Percentiles rank a stretch among this genome's conserved stretches.
These are phyloP conservation scores for Pangasius djambal DNA, from an alignment of 2,797 vertebrate species.

Conservation along the genomic window DNA sequence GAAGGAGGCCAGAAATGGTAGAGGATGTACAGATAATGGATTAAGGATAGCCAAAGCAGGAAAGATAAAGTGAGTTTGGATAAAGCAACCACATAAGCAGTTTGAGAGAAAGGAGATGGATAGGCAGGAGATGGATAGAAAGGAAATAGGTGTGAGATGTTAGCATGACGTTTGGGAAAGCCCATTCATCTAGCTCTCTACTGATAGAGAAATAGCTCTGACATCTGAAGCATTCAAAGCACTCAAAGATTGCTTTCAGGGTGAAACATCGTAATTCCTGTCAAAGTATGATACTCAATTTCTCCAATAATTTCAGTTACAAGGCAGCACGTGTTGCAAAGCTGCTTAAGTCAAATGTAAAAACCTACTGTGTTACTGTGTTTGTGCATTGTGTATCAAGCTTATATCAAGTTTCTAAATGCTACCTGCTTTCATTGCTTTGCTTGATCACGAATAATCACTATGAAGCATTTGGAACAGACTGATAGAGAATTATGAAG, in stretches of 20 bases:
- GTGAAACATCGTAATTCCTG: neutral
- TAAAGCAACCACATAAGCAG: neutral
- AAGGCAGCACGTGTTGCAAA: neutral
- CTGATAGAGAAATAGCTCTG: neutral
- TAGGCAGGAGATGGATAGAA: conserved; percentile 10
- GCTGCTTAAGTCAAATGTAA: neutral
- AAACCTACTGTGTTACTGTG: neutral
- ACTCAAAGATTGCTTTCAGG: neutral
- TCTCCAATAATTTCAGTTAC: neutral
- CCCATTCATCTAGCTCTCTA: neutral
- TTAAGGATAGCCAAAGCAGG: conserved; percentile 23
- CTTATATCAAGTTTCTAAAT: neutral
- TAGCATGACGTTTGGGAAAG: conserved; percentile 7
- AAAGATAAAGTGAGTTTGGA: conserved; percentile 28
- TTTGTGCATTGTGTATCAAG: neutral
- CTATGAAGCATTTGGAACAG: neutral
- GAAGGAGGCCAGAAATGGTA: conserved; percentile 46
- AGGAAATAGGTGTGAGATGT: conserved; percentile 5
- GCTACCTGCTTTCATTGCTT: neutral
- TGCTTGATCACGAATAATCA: neutral
- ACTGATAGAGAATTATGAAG: neutral
- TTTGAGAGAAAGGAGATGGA: neutral
- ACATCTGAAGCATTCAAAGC: neutral
- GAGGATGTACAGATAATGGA: neutral
- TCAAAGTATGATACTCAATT: neutral